phyloP scores from a whole-genome alignment of 2,888 invertebrate species.

The Dryadula phaetusa region DNA sequence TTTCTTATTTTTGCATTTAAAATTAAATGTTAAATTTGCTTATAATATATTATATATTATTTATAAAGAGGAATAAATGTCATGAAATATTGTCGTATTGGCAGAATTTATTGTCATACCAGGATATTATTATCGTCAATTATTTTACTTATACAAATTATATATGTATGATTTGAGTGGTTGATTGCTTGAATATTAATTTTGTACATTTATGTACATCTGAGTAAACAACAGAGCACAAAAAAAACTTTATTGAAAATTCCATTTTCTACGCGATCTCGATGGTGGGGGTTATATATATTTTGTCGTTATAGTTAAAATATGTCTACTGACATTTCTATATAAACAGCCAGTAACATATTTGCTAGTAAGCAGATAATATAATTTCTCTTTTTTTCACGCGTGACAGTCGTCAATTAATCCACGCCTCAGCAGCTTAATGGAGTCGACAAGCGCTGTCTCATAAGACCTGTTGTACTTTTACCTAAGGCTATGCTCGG shows the following conservation, averaged over 20 bases:
- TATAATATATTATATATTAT: background rate
- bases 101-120: background rate
- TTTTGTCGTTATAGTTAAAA: background rate
- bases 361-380: background rate
- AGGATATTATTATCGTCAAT: no score
- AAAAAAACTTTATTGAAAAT: background rate
- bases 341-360: background rate
- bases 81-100: background rate
- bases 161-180: no score
- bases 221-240: background rate
- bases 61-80: background rate
- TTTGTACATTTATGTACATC: conserved; percentile 1
- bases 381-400: conserved; percentile 25
- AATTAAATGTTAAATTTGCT: background rate
- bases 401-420: conserved; percentile 24
- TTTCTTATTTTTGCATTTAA: conserved; percentile 3
- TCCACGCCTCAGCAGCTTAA: conserved; percentile 20
- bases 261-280: background rate
- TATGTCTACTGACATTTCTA: background rate
- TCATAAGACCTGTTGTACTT: conserved; percentile 17
- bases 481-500: conserved; percentile 32
- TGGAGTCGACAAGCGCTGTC: conserved; percentile 26
- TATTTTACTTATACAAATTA: no score
- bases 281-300: no score
- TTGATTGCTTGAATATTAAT: background rate